Base-by-base conservation (phyloP, 2,888 invertebrate species). In the Eupeodes luniger region DNA sequence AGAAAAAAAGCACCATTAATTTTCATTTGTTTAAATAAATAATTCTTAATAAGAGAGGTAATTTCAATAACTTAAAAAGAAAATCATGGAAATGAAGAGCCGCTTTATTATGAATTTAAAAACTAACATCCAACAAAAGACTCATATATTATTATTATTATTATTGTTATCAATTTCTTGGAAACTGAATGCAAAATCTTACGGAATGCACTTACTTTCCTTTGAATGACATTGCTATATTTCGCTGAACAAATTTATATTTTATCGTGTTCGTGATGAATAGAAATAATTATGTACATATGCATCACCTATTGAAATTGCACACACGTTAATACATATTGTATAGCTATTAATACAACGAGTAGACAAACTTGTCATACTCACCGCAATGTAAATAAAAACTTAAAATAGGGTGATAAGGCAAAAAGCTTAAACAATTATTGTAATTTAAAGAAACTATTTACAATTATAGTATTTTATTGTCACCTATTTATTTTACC, bases 251-350 rank as follows among this genome's bases (percentile, higher is more conserved):
- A 27, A 36, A 59, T 36, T 59, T 14, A 1, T 5, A 36, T 59
- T 34, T 34, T 14, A 59, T 59, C 59, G 34, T 59, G 59, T 34
- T 59, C 59, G 59, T 59, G 59, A 59, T 36, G n/a, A n/a, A 59
- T 34, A 27, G 12, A 57, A 10, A 55, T 19, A 16, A 0, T 3
- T 19, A 53, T 40, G 40, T 40, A 49, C 27, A 27, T 27, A 27
- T 27, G 27, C 27, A 27, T 27, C 27, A 27, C 49, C 49, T 49
- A 16, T 7, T 16, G n/a, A 7, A n/a, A 51, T n/a, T 2, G 51
- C 6, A 51, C 6, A n/a, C n/a, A 47, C n/a, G 51, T 51, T 10
- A 1, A 4, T 47, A 6, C n/a, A 51, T 51, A n/a, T 51, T 16
- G 7, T 51, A 4, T 10, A 19, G 3, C 27, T 27, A 27, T 27